These are phyloP conservation scores for Spatula versicolor DNA, from an alignment of 2,797 vertebrate genomes.

Conservation along the genomic window DNA sequence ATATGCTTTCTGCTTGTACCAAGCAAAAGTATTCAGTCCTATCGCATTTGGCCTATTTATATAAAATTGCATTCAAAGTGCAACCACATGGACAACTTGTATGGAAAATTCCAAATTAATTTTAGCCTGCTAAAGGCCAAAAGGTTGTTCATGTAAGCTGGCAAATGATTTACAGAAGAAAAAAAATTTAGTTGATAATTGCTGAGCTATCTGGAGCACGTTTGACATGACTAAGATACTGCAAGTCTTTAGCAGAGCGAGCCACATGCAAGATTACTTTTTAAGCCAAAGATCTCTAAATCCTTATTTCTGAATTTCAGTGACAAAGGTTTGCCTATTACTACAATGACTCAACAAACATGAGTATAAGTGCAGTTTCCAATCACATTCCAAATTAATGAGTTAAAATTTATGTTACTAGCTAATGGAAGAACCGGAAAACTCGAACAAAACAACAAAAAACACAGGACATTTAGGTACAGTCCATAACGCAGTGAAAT, in stretches of 20 bases:
- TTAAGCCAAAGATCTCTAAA: not conserved
- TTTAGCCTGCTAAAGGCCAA: not conserved
- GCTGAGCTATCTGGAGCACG: not conserved
- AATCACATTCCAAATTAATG: not conserved
- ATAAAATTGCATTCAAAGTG: not conserved
- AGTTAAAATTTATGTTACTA: not conserved
- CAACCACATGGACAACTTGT: not conserved
- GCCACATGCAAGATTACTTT: not conserved
- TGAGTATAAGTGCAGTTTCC: not conserved
- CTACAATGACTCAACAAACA: not conserved
- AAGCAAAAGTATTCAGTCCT: not conserved
- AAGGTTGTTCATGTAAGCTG: not conserved
- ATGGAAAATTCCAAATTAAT: constrained; percentile 16
- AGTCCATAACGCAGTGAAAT: not conserved
- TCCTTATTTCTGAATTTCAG: not conserved
- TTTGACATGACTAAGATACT: not conserved
- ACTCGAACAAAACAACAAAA: not conserved
- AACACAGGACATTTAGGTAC: not conserved
- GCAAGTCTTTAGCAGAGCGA: not conserved
- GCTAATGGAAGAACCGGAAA: not conserved
- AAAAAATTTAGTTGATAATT: not conserved
- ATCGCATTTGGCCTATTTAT: not conserved
- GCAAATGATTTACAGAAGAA: constrained; percentile 9
- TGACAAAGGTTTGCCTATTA: not conserved
- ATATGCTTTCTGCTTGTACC: not conserved